Percentiles rank a stretch among this genome's conserved stretches.
Evolutionary conservation across 2,888 invertebrate species (phyloP).

Genomic region (Polymixis lichenea): DNA sequence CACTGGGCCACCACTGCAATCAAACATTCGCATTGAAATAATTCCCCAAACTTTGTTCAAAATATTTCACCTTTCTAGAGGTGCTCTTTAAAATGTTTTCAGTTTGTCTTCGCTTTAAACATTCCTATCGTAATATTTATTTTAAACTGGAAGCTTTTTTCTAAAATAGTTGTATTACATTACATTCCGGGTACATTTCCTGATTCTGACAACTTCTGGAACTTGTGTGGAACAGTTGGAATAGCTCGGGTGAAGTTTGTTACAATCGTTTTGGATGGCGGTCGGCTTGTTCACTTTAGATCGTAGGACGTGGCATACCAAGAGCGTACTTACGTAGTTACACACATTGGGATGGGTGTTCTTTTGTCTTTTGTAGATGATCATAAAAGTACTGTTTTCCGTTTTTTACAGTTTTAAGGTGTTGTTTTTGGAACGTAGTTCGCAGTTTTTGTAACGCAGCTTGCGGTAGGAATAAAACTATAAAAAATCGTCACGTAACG

Average conservation of each 20-base stretch:
- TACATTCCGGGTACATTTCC: constrained; percentile 35
- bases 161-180: constrained; percentile 23
- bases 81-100: neutral
- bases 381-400: neutral
- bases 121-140: constrained; percentile 10
- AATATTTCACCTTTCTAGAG: neutral
- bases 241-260: constrained; percentile 41
- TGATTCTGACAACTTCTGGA: constrained; percentile 39
- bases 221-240: constrained; percentile 27
- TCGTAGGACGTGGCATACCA: neutral
- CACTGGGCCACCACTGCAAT: neutral
- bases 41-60: neutral
- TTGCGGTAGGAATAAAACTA: too few relatives aligned
- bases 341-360: neutral
- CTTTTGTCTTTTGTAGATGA: neutral
- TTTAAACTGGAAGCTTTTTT: constrained; percentile 6
- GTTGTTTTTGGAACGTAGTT: too few relatives aligned
- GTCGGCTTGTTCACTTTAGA: constrained; percentile 17
- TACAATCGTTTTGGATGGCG: constrained; percentile 32
- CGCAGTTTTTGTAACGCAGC: too few relatives aligned
- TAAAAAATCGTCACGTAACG: too few relatives aligned
- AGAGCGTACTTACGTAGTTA: neutral
- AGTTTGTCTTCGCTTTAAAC: neutral
- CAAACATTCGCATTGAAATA: neutral
- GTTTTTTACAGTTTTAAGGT: too few relatives aligned